phyloP scores from a whole-genome alignment of 2,113 vertebrate genomes.

The Noturus placidus region DNA sequence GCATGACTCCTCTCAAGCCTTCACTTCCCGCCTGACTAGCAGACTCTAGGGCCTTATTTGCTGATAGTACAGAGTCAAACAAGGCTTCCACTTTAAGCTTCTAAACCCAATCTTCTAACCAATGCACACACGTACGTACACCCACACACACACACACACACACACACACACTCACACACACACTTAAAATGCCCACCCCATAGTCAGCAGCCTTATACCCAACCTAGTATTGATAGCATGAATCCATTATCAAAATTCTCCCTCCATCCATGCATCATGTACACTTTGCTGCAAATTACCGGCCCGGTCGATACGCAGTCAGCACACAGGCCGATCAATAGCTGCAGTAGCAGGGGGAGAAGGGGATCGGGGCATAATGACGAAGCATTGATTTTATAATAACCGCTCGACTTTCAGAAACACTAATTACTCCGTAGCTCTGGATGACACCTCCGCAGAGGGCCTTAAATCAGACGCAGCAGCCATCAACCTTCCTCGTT shows the following conservation, averaged over 20 bases:
- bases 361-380: conserved; percentile 58
- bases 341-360: conserved; percentile 45
- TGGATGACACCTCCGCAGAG: conserved; percentile 42
- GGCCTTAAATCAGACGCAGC: conserved; percentile 54
- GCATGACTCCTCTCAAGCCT: conserved; percentile 29
- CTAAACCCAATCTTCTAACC: conserved; percentile 13
- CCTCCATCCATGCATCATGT: conserved; percentile 52
- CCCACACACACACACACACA: conserved; percentile 11
- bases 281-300: conserved; percentile 62
- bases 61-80: conserved; percentile 2
- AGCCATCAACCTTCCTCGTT: conserved; percentile 51
- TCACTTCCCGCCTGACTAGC: background rate
- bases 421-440: conserved; percentile 60
- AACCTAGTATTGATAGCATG: conserved; percentile 53
- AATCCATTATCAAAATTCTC: conserved; percentile 51
- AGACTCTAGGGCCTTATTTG: conserved; percentile 22
- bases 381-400: conserved; percentile 65
- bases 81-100: background rate
- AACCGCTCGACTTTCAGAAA: conserved; percentile 65
- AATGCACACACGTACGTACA: background rate
- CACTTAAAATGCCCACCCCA: background rate
- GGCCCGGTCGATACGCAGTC: conserved; percentile 55
- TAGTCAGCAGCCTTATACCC: conserved; percentile 15
- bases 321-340: conserved; percentile 57
- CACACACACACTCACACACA: conserved; percentile 5